These are phyloP conservation scores for Aphelocoma californica DNA, from an alignment of 2,797 vertebrate genomes.

Conservation along the genomic window DNA sequence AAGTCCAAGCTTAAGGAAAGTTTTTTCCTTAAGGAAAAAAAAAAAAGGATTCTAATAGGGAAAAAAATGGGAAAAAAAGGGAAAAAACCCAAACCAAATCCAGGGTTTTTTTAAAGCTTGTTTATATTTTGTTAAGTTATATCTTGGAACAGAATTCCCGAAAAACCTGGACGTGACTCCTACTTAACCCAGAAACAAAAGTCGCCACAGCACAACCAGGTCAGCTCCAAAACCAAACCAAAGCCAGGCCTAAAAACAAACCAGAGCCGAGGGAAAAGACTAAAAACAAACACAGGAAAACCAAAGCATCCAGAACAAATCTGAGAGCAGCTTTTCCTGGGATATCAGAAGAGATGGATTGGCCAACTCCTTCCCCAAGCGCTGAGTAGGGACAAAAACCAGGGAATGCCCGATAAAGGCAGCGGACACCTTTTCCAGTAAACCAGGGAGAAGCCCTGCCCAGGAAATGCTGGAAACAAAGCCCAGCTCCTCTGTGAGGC, in stretches of 20 bases:
- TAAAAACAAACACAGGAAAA: neutral
- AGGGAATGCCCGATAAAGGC: neutral
- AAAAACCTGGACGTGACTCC: neutral
- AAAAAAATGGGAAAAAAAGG: neutral
- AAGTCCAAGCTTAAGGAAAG: neutral
- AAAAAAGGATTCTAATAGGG: neutral
- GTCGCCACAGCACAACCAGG: neutral
- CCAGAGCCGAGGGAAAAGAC: neutral
- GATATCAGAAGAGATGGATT: neutral
- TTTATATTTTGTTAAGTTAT: neutral
- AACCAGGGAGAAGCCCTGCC: neutral
- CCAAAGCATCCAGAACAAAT: neutral
- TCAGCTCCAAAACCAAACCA: neutral
- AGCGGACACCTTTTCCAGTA: neutral
- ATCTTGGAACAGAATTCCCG: neutral
- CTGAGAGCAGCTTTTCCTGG: neutral
- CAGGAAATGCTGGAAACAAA: neutral
- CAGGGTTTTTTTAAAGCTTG: neutral
- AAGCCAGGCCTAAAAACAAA: neutral
- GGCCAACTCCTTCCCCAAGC: neutral
- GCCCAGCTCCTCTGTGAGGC: neutral
- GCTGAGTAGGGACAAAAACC: neutral
- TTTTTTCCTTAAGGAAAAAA: neutral
- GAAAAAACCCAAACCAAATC: accelerated
- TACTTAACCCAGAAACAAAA: neutral